These are phyloP conservation scores for Athrips mouffetella DNA, from an alignment of 2,888 invertebrate genomes.

Conservation along the genomic window DNA sequence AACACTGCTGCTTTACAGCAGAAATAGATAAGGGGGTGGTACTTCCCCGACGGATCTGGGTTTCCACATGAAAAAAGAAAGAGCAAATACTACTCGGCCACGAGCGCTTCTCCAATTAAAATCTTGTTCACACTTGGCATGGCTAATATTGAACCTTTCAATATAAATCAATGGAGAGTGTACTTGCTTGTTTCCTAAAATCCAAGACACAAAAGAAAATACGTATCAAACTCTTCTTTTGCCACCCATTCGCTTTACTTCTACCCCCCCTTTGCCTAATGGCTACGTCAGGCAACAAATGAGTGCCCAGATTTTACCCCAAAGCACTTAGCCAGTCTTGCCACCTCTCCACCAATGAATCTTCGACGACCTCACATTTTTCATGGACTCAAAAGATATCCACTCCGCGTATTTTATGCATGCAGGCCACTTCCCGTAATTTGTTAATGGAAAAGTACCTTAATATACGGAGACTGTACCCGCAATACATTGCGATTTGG, in stretches of 20 bases:
- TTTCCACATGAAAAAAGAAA: no score
- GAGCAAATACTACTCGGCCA: no score
- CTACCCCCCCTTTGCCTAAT: neutral
- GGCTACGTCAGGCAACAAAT: constrained; percentile 31
- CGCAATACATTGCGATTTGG: neutral
- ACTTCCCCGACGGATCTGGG: no score
- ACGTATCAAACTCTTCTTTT: neutral
- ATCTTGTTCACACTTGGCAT: no score
- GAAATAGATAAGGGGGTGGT: no score
- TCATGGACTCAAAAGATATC: constrained; percentile 22
- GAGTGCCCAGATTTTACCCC: constrained; percentile 32
- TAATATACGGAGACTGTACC: neutral
- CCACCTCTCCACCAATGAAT: constrained; percentile 25
- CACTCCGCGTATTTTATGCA: constrained; percentile 4
- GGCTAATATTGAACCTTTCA: no score
- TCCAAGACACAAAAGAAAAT: no score
- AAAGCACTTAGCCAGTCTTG: constrained; percentile 26
- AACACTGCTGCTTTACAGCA: no score
- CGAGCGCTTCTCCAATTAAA: no score
- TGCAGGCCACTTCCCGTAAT: constrained; percentile 8
- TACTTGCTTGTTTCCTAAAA: no score
- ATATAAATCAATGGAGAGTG: no score
- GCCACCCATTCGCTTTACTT: neutral
- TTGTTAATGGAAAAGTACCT: constrained; percentile 9
- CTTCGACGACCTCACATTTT: constrained; percentile 34